Percentiles rank a stretch among this genome's conserved stretches.
Evolutionary conservation across 2,888 invertebrate genomes (phyloP).

Genomic region (Helicoverpa assulta): DNA sequence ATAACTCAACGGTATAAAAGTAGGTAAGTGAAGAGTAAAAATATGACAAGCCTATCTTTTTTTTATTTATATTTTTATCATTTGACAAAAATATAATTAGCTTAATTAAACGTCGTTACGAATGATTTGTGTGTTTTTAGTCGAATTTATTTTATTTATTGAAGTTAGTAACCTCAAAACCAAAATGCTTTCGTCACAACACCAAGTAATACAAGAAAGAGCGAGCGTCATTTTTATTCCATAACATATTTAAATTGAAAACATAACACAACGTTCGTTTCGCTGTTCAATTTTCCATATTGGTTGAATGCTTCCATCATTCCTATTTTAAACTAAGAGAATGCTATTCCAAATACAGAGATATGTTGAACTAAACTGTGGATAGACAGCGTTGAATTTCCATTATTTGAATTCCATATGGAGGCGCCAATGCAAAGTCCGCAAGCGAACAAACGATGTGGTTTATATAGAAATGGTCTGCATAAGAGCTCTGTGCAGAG

Average conservation of each 20-base stretch:
- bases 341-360: slow-evolving; percentile 13
- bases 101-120: no score
- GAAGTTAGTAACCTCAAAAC: background rate
- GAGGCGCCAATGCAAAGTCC: slow-evolving; percentile 34
- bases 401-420: slow-evolving; percentile 47
- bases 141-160: background rate
- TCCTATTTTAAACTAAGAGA: slow-evolving; percentile 12
- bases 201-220: background rate
- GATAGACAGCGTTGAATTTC: slow-evolving; percentile 34
- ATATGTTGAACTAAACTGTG: slow-evolving; percentile 26
- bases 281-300: background rate
- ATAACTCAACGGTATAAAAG: no score
- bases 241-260: background rate
- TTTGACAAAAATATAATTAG: no score
- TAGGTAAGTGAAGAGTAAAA: no score
- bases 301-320: background rate
- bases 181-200: background rate
- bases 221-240: background rate
- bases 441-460: slow-evolving; percentile 21
- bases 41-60: no score
- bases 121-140: no score
- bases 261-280: background rate
- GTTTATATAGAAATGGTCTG: slow-evolving; percentile 25
- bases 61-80: no score
- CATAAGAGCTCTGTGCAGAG: slow-evolving; percentile 20